Conservation (phyloP, 2,113 vertebrate species). For the Rhinopomastus cyanomelas region DNA sequence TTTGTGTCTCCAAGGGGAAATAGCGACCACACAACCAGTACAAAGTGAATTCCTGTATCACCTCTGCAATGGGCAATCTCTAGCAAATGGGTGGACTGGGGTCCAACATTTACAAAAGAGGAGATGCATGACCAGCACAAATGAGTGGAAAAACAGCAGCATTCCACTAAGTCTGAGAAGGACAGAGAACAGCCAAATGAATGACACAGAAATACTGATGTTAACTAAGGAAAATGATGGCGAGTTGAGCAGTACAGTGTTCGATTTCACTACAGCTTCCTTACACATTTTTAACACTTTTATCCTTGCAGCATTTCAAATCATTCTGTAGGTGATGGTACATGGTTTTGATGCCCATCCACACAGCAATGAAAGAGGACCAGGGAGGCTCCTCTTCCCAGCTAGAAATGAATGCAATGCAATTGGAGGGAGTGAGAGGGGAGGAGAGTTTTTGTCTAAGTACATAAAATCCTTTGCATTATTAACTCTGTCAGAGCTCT, state of each 20-base stretch:
- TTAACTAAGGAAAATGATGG: background rate
- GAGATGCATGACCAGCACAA: background rate
- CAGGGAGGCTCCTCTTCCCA: background rate
- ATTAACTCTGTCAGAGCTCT: background rate
- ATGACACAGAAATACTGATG: background rate
- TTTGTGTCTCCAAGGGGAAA: slow-evolving; percentile 32
- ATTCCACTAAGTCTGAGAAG: background rate
- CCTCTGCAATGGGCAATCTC: background rate
- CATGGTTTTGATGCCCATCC: background rate
- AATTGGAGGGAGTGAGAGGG: no score
- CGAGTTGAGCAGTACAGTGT: background rate
- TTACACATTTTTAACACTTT: background rate
- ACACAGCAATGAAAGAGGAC: background rate
- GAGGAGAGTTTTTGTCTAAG: background rate
- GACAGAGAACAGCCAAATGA: background rate
- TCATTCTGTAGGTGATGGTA: background rate
- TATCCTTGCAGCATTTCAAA: background rate
- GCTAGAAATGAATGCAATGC: background rate
- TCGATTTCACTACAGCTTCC: slow-evolving; percentile 19
- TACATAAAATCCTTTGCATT: background rate
- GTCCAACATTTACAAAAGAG: background rate
- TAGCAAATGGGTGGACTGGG: background rate
- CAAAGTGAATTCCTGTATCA: background rate
- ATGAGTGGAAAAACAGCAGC: slow-evolving; percentile 13
- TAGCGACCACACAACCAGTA: slow-evolving; percentile 7